phyloP scores from a whole-genome alignment of 2,888 invertebrate species.

The Lasioglossum marginatum region DNA sequence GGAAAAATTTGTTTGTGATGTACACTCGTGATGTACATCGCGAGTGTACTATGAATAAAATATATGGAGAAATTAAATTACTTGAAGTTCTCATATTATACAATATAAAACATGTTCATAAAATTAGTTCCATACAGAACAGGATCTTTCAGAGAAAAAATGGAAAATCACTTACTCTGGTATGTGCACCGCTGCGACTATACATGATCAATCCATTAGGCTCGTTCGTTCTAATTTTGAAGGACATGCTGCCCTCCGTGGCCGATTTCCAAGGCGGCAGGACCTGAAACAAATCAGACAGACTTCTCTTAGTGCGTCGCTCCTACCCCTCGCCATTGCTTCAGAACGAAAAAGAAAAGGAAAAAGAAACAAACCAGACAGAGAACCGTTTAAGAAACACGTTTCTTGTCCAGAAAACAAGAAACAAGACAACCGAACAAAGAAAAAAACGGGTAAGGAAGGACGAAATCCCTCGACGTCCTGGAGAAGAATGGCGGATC shows the following conservation, averaged over 20 bases:
- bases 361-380: conserved; percentile 9
- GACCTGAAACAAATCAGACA: conserved; percentile 87
- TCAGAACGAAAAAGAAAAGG: conserved; percentile 23
- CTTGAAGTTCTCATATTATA: too few relatives aligned
- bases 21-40: not conserved
- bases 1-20: too few relatives aligned
- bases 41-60: not conserved
- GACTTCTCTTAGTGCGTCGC: conserved; percentile 59
- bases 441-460: not conserved
- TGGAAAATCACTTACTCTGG: conserved; percentile 76
- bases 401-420: not conserved
- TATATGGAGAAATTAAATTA: too few relatives aligned
- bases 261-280: conserved; percentile 97
- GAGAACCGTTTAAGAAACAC: not conserved
- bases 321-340: conserved; percentile 21
- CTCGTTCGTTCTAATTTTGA: conserved; percentile 98
- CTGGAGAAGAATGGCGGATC: conserved; percentile 42
- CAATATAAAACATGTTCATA: too few relatives aligned
- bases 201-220: conserved; percentile 97
- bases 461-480: conserved; percentile 55
- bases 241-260: conserved; percentile 94
- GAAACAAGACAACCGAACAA: not conserved
- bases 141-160: not conserved
- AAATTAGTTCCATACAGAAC: too few relatives aligned
- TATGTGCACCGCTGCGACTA: conserved; percentile 89